A percentile compares a stretch with the other conserved stretches of the same genome.
Conservation (phyloP, 2,888 invertebrate genomes). For the Strigamia crassipes region DNA sequence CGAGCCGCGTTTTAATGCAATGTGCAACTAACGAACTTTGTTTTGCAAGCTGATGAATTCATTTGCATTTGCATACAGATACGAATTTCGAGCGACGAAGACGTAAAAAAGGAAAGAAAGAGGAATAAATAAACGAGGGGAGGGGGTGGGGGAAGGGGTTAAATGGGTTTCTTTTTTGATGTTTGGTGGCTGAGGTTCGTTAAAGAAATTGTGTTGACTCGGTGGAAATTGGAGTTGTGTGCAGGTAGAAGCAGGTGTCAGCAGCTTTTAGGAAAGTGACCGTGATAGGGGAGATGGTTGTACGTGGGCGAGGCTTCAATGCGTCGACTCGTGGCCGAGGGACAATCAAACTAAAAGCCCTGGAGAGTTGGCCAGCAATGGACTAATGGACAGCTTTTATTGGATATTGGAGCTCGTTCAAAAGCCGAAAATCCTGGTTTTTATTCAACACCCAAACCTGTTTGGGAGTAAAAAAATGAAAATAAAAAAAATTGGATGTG, state of each 20-base stretch:
- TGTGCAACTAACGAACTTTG: conserved; percentile 28
- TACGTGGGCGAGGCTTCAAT: conserved; percentile 27
- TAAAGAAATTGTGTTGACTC: conserved; percentile 7
- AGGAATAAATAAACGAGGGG: no score
- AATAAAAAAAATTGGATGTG: neutral
- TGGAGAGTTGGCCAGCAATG: neutral
- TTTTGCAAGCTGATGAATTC: conserved; percentile 22
- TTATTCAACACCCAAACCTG: neutral
- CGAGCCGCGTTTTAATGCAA: conserved; percentile 13
- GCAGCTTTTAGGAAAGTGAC: neutral
- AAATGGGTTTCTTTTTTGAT: neutral
- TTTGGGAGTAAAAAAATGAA: neutral
- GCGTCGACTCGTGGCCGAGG: conserved; percentile 4
- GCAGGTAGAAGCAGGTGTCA: conserved; percentile 29
- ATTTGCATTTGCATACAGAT: conserved; percentile 32
- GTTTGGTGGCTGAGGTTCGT: neutral
- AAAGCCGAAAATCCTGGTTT: conserved; percentile 34
- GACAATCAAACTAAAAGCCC: conserved; percentile 28
- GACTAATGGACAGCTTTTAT: conserved; percentile 32
- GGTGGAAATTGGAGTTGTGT: neutral
- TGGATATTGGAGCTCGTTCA: conserved; percentile 16
- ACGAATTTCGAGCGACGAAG: no score
- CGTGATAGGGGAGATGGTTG: neutral
- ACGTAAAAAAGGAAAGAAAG: no score
- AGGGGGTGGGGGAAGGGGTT: neutral